Conservation (phyloP, 2,797 vertebrate species). For the Sebastes vulpes region DNA sequence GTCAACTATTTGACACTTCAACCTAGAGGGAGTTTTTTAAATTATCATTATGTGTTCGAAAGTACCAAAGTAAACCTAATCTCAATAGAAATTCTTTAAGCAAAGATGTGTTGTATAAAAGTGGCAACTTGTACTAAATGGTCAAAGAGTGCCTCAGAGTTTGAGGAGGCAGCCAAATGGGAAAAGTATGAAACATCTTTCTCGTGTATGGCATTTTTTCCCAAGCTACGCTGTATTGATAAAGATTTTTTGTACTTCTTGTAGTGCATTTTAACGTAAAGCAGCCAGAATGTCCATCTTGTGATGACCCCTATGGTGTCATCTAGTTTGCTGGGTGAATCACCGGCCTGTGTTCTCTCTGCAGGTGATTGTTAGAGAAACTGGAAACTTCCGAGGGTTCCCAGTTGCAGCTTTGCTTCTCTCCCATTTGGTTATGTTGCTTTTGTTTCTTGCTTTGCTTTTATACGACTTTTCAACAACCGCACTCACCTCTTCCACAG, state of each 20-base stretch:
- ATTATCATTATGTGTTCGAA: background rate
- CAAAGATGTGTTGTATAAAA: background rate
- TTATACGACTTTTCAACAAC: background rate
- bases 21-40: background rate
- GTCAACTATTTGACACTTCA: background rate
- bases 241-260: background rate
- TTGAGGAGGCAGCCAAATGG: background rate
- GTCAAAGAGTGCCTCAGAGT: no score
- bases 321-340: no score
- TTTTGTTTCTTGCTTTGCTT: background rate
- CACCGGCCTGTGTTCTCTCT: no score
- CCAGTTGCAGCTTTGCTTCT: no score
- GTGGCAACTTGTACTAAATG: background rate
- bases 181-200: background rate
- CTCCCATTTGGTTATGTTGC: no score
- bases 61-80: background rate
- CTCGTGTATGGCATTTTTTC: background rate
- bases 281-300: background rate
- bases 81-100: background rate
- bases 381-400: no score
- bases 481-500: background rate
- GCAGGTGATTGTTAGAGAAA: no score
- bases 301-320: no score
- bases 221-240: no score
- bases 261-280: background rate